Conservation (phyloP, 2,888 invertebrate genomes). For the Rhagonycha fulva region DNA sequence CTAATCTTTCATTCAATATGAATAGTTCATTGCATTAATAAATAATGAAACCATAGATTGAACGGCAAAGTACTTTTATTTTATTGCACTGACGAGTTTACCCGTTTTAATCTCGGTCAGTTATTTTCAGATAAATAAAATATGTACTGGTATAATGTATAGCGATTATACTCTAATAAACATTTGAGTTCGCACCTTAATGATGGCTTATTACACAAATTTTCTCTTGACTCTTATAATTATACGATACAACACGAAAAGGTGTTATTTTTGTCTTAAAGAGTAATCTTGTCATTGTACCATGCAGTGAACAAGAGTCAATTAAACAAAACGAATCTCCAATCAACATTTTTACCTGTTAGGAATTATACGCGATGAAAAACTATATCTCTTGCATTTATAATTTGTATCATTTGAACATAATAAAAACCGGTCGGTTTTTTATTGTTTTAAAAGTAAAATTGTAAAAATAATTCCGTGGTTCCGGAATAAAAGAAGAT, state of each 20-base stretch:
- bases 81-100: neutral
- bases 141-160: neutral
- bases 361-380: no score
- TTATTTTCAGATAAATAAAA: neutral
- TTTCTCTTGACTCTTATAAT: neutral
- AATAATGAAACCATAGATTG: neutral
- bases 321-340: neutral
- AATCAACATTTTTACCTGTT: neutral
- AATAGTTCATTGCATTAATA: neutral
- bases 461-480: no score
- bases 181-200: neutral
- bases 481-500: no score
- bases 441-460: no score
- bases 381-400: no score
- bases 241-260: neutral
- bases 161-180: neutral
- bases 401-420: no score
- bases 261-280: neutral
- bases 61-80: neutral
- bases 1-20: neutral
- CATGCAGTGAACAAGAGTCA: neutral
- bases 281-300: neutral
- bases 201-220: neutral
- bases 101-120: neutral
- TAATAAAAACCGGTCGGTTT: no score